phyloP scores from a whole-genome alignment of 2,113 vertebrate species.

The Mellivora capensis region DNA sequence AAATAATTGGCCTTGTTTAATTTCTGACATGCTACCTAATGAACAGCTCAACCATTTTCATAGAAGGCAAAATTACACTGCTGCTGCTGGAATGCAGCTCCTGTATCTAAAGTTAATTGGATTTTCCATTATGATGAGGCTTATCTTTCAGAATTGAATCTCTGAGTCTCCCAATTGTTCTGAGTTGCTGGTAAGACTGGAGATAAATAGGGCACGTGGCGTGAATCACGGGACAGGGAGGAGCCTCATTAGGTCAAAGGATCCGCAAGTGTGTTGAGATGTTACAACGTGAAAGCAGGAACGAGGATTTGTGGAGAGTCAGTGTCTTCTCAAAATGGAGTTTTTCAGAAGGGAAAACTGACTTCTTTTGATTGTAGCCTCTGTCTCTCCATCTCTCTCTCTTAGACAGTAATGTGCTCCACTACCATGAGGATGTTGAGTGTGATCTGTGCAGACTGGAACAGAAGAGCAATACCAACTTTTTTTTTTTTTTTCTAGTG shows the following conservation, averaged over 20 bases:
- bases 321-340: not conserved
- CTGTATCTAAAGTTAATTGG: conserved; percentile 39
- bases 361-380: not conserved
- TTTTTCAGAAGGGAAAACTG: conserved; percentile 33
- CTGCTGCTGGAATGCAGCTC: conserved; percentile 1
- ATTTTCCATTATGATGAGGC: conserved; percentile 66
- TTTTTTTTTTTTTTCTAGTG: conserved; percentile 41
- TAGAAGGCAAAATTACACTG: conserved; percentile 6
- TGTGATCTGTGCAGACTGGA: conserved; percentile 34
- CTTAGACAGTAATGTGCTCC: conserved; percentile 45
- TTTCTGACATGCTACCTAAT: conserved; percentile 58
- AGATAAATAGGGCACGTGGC: not conserved
- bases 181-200: conserved; percentile 26
- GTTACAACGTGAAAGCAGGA: not conserved
- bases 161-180: not conserved
- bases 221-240: not conserved
- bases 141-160: conserved; percentile 55
- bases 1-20: conserved; percentile 63
- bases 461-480: not conserved
- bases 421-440: conserved; percentile 43
- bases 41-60: conserved; percentile 54
- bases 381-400: not conserved
- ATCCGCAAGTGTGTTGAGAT: not conserved
- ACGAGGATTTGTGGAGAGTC: not conserved
- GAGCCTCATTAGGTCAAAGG: not conserved